Evolutionary conservation across 2,797 vertebrate genomes (phyloP).

Genomic region (Periophthalmus magnuspinnatus): DNA sequence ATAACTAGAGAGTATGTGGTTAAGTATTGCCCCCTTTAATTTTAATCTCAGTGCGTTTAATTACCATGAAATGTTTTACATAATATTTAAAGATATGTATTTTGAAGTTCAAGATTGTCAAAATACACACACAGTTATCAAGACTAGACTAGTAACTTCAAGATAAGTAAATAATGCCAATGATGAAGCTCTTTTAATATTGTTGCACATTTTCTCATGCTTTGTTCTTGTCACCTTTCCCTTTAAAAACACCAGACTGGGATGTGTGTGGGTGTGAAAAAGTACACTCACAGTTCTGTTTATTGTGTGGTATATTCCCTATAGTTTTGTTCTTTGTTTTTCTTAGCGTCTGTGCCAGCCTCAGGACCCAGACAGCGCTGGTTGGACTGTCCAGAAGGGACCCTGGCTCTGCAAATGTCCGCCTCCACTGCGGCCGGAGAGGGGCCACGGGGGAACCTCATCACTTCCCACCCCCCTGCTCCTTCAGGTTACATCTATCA

Average conservation of each 20-base stretch:
- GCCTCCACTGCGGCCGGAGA: constrained; percentile 72
- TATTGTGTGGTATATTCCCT: neutral
- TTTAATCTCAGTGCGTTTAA: no score
- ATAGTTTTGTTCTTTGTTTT: neutral
- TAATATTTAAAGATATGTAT: no score
- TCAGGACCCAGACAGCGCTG: constrained; percentile 34
- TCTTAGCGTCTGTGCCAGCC: constrained; percentile 47
- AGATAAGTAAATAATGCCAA: no score
- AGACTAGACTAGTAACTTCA: no score
- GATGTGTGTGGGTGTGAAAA: neutral
- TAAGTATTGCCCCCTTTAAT: no score
- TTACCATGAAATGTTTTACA: no score
- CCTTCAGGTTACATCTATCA: constrained; percentile 37
- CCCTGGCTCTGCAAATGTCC: constrained; percentile 56
- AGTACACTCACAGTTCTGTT: neutral
- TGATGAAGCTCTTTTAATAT: neutral
- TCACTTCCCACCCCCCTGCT: constrained; percentile 31
- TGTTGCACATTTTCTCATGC: neutral
- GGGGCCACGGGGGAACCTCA: constrained; percentile 50
- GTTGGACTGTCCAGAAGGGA: constrained; percentile 56
- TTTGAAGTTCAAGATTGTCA: no score
- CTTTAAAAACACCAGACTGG: neutral
- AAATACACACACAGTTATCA: no score
- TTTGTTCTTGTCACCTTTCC: neutral
- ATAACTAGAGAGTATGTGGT: no score